A percentile compares a stretch with the other conserved stretches of the same genome.
These are phyloP conservation scores for Cynopterus brachyotis DNA, from an alignment of 2,113 vertebrate species.

Conservation along the genomic window DNA sequence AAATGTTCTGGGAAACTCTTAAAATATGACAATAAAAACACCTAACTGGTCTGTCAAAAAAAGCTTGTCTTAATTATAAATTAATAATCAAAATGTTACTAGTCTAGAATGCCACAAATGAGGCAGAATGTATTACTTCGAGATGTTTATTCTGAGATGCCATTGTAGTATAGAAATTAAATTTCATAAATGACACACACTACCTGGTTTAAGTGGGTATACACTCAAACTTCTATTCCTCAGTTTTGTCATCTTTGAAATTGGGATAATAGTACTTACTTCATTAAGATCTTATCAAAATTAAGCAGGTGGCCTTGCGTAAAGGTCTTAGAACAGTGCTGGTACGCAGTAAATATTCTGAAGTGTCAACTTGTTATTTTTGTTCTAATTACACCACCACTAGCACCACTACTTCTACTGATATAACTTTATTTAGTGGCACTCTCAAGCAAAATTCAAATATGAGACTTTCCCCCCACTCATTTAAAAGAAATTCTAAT, in stretches of 20 bases:
- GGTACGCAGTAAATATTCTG: neutral
- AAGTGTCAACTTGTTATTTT: neutral
- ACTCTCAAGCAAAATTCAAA: neutral
- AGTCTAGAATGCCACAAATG: neutral
- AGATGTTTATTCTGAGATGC: neutral
- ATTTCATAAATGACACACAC: neutral
- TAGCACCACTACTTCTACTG: neutral
- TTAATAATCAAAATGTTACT: slow-evolving; percentile 22
- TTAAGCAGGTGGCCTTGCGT: neutral
- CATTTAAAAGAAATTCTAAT: neutral
- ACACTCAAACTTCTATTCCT: neutral
- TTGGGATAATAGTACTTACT: neutral
- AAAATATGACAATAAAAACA: neutral
- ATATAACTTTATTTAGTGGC: neutral
- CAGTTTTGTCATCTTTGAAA: neutral
- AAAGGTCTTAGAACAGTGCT: neutral
- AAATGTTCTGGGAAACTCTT: slow-evolving; percentile 28
- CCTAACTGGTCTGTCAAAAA: slow-evolving; percentile 12
- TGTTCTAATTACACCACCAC: neutral
- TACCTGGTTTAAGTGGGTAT: neutral
- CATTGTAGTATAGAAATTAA: neutral
- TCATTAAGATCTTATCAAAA: neutral
- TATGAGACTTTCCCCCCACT: neutral
- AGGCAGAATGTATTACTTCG: neutral
- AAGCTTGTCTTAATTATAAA: slow-evolving; percentile 40